Evolutionary conservation across 2,113 vertebrate genomes (phyloP), one percentile per base, ranked within the genome.

Genomic region (Hippocampus abdominalis): DNA sequence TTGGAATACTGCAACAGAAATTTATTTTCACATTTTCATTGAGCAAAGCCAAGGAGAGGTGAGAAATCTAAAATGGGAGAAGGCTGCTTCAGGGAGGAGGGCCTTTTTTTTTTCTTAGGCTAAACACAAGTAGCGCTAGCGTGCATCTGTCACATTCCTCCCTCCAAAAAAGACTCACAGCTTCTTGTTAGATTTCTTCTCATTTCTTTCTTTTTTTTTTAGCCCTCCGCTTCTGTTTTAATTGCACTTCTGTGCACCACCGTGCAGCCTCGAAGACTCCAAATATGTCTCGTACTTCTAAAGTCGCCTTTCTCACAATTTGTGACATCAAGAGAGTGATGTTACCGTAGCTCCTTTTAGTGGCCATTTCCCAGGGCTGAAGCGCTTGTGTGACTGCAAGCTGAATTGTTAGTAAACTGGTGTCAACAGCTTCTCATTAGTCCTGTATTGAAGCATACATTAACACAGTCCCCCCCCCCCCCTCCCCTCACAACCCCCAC

Each of bases 391-490:
- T 79, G 81, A 82, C 80, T 78, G 75, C 84, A 70, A 84, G 75
- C 63, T 70, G 70, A 68, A 72, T 85, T 80, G 64, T 90, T 90
- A 84, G 84, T 78, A 87, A 77, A 70, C 32, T 70, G 77, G 85
- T 91, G 87, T 87, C 87, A 90, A 81, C 76, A 82, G 77, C 74
- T 75, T 71, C 76, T 88, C 84, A 88, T 88, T 89, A 89, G 79
- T 57, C 66, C 72, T 44, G 20, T 29, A 77, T 72, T 69, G 70
- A 48, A 73, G 46, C 71, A 67, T 68, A 61, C 73, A 84, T 80
- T 84, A 87, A 88, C 75, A 77, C 72, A n/a, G 29, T 5, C 32
- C 32, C 32, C 32, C 32, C 3, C 3, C 32, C 53, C 72, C 64
- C 77, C 56, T 11, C 25, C 57, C 65, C 70, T 54, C 81, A 56